Conservation (phyloP, 2,888 invertebrate species). For the Sclerodermus sp. region DNA sequence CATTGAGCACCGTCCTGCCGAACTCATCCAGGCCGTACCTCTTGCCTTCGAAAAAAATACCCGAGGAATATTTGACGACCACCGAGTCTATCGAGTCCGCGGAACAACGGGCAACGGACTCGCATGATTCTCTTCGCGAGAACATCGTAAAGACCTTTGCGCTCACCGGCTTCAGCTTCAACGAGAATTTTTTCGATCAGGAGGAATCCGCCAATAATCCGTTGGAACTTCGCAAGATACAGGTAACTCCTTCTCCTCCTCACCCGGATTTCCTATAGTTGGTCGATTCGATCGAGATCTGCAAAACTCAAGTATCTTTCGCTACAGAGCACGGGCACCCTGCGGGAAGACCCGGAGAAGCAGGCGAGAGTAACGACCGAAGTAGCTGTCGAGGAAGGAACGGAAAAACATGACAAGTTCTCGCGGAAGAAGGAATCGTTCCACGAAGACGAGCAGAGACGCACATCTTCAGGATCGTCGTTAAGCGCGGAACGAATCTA, state of each 20-base stretch:
- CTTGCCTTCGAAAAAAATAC: slow-evolving; percentile 74
- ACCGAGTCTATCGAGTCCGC: slow-evolving; percentile 33
- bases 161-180: slow-evolving; percentile 40
- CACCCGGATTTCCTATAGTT: too few relatives aligned
- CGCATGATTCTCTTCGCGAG: slow-evolving; percentile 6
- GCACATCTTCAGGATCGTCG: slow-evolving; percentile 56
- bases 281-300: too few relatives aligned
- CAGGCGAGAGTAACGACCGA: too few relatives aligned
- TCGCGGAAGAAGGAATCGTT: too few relatives aligned
- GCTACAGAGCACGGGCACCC: too few relatives aligned
- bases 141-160: slow-evolving; percentile 22
- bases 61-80: slow-evolving; percentile 74
- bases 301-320: too few relatives aligned
- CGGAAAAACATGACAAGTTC: too few relatives aligned
- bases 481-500: slow-evolving; percentile 81
- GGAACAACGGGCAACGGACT: slow-evolving; percentile 11
- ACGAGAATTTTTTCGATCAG: slow-evolving; percentile 40
- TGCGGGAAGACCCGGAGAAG: too few relatives aligned
- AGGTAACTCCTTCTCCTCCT: too few relatives aligned
- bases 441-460: too few relatives aligned
- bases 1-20: slow-evolving; percentile 37
- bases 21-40: slow-evolving; percentile 54
- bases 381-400: too few relatives aligned
- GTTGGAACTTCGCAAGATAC: slow-evolving; percentile 19
- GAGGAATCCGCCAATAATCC: slow-evolving; percentile 35